Conservation (phyloP, 37 sponge, comb jelly and placozoan species). For the Diacarnus erythraeanus region DNA sequence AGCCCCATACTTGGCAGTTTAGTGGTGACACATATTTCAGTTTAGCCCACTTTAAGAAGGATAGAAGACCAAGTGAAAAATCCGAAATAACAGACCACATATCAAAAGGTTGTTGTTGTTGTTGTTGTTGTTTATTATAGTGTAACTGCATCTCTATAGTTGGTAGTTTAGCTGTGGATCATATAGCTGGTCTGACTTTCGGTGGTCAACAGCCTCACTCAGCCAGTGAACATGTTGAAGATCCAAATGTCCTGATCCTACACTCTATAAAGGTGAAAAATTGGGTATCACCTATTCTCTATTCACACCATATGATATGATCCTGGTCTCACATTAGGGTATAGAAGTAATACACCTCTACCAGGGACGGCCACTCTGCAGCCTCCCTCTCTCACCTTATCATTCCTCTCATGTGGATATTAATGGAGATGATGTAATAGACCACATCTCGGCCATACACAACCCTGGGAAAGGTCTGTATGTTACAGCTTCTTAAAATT, state of each 20-base stretch:
- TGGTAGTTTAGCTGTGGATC: conserved; percentile 64
- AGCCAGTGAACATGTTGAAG: conserved; percentile 55
- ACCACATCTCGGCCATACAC: conserved; percentile 68
- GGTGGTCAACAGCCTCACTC: conserved; percentile 76
- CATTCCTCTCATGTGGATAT: conserved; percentile 80
- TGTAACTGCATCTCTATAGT: conserved; percentile 22
- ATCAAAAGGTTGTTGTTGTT: conserved; percentile 18
- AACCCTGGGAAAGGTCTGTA: conserved; percentile 50
- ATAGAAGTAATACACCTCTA: conserved; percentile 75
- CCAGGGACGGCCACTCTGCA: conserved; percentile 77
- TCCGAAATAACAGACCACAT: conserved; percentile 46
- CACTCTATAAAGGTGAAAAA: conserved; percentile 66
- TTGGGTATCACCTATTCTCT: background rate
- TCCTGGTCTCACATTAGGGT: conserved; percentile 27
- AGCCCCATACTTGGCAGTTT: conserved; percentile 73
- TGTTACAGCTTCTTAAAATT: background rate
- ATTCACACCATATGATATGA: background rate
- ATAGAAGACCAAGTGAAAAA: conserved; percentile 30
- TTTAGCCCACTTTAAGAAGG: conserved; percentile 79
- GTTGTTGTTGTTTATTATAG: background rate
- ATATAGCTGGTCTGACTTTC: conserved; percentile 70
- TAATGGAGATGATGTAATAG: conserved; percentile 76
- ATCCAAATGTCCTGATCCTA: conserved; percentile 77
- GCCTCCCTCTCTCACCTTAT: conserved; percentile 67
- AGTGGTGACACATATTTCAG: conserved; percentile 48